phyloP scores from a whole-genome alignment of 2,113 vertebrate genomes.

The Daphoenositta chrysoptera region DNA sequence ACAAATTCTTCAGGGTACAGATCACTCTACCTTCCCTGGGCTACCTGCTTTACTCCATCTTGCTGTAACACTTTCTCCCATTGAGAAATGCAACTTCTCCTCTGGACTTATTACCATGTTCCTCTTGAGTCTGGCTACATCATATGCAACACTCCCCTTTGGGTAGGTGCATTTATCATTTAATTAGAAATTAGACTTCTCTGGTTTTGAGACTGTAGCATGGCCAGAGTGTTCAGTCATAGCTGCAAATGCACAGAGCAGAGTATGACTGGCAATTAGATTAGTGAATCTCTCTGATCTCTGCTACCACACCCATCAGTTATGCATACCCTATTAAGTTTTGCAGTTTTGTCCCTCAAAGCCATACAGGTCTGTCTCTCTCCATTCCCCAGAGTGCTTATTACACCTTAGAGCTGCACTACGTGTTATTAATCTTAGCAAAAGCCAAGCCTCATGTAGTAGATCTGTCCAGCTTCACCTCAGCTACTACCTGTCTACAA shows the following conservation, averaged over 20 bases:
- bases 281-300: not conserved
- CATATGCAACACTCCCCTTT: not conserved
- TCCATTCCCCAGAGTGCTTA: not conserved
- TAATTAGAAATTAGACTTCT: not conserved
- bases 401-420: not conserved
- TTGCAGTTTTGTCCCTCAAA: not conserved
- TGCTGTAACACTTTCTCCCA: not conserved
- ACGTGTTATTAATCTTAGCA: fast-evolving
- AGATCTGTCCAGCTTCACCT: not conserved
- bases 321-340: not conserved
- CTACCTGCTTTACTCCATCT: not conserved
- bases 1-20: not conserved
- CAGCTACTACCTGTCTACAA: not conserved
- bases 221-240: not conserved
- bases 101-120: not conserved
- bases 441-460: not conserved
- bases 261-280: not conserved
- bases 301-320: not conserved
- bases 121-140: not conserved
- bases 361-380: not conserved
- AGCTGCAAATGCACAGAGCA: not conserved
- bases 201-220: not conserved
- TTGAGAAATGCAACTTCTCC: not conserved
- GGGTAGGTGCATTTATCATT: not conserved
- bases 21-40: not conserved